Conservation (phyloP, 2,888 invertebrate species). For the Pecten maximus region DNA sequence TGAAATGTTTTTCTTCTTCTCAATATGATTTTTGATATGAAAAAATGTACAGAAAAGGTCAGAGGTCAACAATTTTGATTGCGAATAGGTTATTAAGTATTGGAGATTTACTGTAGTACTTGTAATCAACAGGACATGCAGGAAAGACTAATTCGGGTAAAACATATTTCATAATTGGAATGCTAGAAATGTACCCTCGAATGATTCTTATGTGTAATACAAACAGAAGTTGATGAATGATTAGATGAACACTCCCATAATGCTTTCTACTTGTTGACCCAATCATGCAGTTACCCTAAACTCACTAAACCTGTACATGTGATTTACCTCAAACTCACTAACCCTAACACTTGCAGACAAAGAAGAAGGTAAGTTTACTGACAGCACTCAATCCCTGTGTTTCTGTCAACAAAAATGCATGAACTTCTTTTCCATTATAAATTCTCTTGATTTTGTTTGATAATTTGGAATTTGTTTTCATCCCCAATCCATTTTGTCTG, state of each 20-base stretch:
- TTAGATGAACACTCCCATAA: neutral
- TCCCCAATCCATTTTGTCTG: neutral
- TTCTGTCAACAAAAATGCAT: neutral
- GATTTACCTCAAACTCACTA: no score
- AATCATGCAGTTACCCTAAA: no score
- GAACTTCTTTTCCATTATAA: neutral
- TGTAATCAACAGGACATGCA: conserved; percentile 5
- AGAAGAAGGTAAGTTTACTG: neutral
- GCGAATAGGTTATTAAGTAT: no score
- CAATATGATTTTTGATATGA: no score
- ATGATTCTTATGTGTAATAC: neutral
- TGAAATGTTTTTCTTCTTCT: no score
- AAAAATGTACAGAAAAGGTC: no score
- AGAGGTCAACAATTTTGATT: no score
- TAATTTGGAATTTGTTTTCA: neutral
- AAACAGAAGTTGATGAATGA: neutral
- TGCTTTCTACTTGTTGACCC: neutral
- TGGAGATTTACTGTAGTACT: neutral
- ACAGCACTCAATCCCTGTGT: neutral
- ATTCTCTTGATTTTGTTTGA: neutral
- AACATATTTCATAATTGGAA: neutral
- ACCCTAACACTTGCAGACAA: neutral
- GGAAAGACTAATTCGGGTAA: neutral
- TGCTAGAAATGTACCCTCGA: neutral
- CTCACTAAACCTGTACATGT: neutral